Evolutionary conservation across 2,888 invertebrate species (phyloP).

Genomic region (Brachylomia viminalis): DNA sequence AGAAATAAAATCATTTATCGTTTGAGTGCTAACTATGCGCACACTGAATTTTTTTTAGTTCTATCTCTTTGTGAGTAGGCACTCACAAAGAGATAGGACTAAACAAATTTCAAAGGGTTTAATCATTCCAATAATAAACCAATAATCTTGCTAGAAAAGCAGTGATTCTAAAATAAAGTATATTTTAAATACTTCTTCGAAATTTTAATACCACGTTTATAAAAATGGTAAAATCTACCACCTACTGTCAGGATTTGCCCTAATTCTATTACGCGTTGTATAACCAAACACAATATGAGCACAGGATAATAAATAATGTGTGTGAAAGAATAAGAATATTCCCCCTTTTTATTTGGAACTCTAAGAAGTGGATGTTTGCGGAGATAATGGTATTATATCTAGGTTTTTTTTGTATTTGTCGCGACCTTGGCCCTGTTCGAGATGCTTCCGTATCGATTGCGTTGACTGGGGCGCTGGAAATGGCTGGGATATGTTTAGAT

Average conservation of each 20-base stretch:
- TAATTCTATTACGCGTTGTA: neutral
- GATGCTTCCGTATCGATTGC: slow-evolving; percentile 46
- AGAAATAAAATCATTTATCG: too few relatives aligned
- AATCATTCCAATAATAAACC: neutral
- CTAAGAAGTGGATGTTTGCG: slow-evolving; percentile 46
- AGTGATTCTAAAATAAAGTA: neutral
- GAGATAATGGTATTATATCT: slow-evolving; percentile 40
- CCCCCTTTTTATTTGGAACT: slow-evolving; percentile 29
- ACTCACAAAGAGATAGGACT: too few relatives aligned
- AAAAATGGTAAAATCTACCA: neutral
- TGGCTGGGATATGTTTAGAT: neutral
- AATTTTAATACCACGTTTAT: neutral
- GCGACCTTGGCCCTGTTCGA: slow-evolving; percentile 50
- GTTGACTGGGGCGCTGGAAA: slow-evolving; percentile 21
- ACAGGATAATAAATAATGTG: slow-evolving; percentile 51
- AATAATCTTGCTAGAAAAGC: neutral
- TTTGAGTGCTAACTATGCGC: too few relatives aligned
- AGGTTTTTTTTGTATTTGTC: slow-evolving; percentile 7
- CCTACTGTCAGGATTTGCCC: neutral
- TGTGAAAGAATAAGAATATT: slow-evolving; percentile 33
- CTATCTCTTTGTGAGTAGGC: neutral
- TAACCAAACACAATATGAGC: slow-evolving; percentile 45
- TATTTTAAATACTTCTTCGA: neutral
- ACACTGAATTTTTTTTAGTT: neutral
- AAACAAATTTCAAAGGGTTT: too few relatives aligned